Evolutionary conservation across 1,140 invertebrate genomes (phyloP), one percentile per base, ranked within the genome.

Genomic region (Diorhabda carinulata): DNA sequence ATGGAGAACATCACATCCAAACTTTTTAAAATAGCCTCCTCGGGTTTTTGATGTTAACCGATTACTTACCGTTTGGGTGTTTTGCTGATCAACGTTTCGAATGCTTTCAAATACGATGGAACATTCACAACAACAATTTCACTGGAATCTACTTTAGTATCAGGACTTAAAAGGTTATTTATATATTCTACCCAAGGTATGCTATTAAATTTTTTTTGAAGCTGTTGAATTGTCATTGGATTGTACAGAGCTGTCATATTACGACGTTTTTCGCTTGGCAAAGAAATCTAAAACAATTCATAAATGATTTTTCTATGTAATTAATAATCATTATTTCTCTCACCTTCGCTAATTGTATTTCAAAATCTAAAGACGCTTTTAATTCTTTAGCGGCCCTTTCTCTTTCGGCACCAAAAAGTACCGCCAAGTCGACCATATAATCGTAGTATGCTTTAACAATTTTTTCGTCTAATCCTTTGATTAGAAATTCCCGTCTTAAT

Each of bases 301-400:
- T 25, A 25, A 25, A 1, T 25, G 25, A 25, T 25, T 25, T 25
- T 25, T 25, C 25, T 25, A 25, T 25, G 25, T 25, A 25, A 25
- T 25, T 25, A 25, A 25, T 25, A 25, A 25, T 25, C 25, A 25
- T 25, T 25, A 25, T 25, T 52, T 8, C 40, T 70, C 87, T 89
- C 85, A 96, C 94, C 79, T 97, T 96, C n/a, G 95, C 95, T 56
- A 99, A 84, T 71, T 90, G 86, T 9, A 95, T 95, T 85, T 99
- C 97, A 77, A 99, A 98, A 10, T 92, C 83, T 2, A 99, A 83
- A 0, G 95, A 93, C 62, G 94, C 90, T 40, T 84, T 86, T 57
- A 98, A 85, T 77, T 98, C 93, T 5, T 83, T 80, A 66, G 85
- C 80, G 1, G 95, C 95, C n/a, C 78, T 79, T 0, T 82, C 78